phyloP scores from a whole-genome alignment of 2,888 invertebrate genomes.

The Chironomus riparius region DNA sequence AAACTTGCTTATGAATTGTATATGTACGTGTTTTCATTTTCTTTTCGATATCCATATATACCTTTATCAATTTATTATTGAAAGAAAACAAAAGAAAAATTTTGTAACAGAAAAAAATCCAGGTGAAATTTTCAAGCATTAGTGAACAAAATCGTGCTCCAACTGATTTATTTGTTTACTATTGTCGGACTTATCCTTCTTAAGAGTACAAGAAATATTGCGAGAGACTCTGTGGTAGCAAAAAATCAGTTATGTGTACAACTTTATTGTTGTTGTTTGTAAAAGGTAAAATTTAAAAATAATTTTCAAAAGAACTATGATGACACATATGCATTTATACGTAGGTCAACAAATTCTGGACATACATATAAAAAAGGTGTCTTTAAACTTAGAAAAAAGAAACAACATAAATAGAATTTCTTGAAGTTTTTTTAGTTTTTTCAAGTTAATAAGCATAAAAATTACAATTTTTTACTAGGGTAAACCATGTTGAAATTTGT shows the following conservation, averaged over 20 bases:
- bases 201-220: neutral
- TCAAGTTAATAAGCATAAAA: no score
- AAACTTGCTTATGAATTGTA: neutral
- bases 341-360: neutral
- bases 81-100: neutral
- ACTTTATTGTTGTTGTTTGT: neutral
- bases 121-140: conserved; percentile 20
- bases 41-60: neutral
- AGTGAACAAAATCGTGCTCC: conserved; percentile 21
- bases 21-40: neutral
- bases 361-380: neutral
- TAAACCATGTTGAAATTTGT: no score
- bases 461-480: no score
- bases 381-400: neutral
- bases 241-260: neutral
- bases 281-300: neutral
- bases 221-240: neutral
- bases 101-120: neutral
- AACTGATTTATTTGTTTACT: conserved; percentile 23
- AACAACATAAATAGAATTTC: neutral
- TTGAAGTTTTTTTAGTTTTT: neutral
- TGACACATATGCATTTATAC: no score
- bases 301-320: neutral
- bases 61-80: neutral
- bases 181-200: neutral